Conservation (phyloP, 2,888 invertebrate species). For the Oscheius sp. region DNA sequence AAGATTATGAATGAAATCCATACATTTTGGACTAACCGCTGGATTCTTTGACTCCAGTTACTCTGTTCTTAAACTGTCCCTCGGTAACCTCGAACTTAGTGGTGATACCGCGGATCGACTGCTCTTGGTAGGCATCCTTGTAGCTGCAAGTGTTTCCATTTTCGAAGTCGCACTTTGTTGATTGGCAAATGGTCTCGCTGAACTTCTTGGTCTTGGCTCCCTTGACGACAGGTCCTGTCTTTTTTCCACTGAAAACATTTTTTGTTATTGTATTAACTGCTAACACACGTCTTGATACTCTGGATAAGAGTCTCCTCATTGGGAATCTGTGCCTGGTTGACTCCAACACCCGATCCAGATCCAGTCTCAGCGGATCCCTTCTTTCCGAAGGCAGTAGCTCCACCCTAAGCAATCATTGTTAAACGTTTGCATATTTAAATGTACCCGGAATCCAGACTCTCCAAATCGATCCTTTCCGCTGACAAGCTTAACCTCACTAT, state of each 20-base stretch:
- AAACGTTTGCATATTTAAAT: not conserved
- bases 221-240: conserved; percentile 50
- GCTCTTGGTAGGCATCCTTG: conserved; percentile 67
- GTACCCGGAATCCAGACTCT: conserved; percentile 47
- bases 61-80: conserved; percentile 73
- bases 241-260: conserved; percentile 46
- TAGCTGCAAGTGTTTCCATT: conserved; percentile 67
- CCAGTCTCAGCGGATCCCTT: conserved; percentile 7
- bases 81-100: conserved; percentile 70
- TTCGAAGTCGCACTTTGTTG: conserved; percentile 70
- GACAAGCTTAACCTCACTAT: conserved; percentile 37
- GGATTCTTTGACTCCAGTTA: conserved; percentile 70
- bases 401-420: conserved; percentile 39
- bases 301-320: conserved; percentile 52
- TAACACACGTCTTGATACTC: conserved; percentile 49
- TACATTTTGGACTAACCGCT: conserved; percentile 43
- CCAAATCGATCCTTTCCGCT: conserved; percentile 49
- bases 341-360: not conserved
- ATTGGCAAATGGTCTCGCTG: conserved; percentile 57
- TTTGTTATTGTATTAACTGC: not conserved
- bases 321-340: conserved; percentile 13
- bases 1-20: not conserved
- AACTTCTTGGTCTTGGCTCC: conserved; percentile 60
- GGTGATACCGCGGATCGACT: conserved; percentile 70
- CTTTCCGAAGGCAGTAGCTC: conserved; percentile 48